Evolutionary conservation across 2,888 invertebrate species (phyloP).

Genomic region (Nesidiocoris tenuis): DNA sequence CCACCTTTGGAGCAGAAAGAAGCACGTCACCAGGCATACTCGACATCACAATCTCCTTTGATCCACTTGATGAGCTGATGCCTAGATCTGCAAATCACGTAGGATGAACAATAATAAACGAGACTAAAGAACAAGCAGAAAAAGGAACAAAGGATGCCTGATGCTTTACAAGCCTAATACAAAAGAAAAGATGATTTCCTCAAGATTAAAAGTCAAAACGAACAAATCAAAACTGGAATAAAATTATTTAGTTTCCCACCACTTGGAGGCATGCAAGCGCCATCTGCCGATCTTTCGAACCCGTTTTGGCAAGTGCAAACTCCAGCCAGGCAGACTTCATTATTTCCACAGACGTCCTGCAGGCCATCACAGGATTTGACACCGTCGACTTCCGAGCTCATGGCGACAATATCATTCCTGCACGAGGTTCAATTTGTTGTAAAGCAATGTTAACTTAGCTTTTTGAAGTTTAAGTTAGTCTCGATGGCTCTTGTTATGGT

Average conservation of each 20-base stretch:
- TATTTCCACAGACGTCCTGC: conserved; percentile 64
- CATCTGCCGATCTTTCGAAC: conserved; percentile 58
- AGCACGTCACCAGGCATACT: conserved; percentile 3
- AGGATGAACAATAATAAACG: background rate
- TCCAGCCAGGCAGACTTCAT: conserved; percentile 69
- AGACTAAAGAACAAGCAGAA: background rate
- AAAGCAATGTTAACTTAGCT: background rate
- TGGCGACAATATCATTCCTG: conserved; percentile 29
- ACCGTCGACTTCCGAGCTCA: conserved; percentile 20
- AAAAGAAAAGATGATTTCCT: too few species aligned
- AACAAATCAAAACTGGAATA: too few species aligned
- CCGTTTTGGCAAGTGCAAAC: conserved; percentile 73
- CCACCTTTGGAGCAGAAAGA: conserved; percentile 18
- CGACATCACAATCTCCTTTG: background rate
- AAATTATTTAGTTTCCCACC: too few species aligned
- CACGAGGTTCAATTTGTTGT: background rate
- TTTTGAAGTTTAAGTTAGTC: too few species aligned
- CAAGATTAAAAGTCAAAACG: too few species aligned
- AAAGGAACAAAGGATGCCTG: too few species aligned
- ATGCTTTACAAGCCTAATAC: too few species aligned
- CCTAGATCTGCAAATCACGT: conserved; percentile 5
- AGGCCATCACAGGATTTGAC: conserved; percentile 55
- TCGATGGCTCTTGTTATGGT: too few species aligned
- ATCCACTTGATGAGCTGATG: background rate
- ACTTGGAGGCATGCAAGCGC: conserved; percentile 52